Percentiles rank a stretch among this genome's conserved stretches.
phyloP scores from a whole-genome alignment of 1,140 invertebrate species.

The Bombus superbus region DNA sequence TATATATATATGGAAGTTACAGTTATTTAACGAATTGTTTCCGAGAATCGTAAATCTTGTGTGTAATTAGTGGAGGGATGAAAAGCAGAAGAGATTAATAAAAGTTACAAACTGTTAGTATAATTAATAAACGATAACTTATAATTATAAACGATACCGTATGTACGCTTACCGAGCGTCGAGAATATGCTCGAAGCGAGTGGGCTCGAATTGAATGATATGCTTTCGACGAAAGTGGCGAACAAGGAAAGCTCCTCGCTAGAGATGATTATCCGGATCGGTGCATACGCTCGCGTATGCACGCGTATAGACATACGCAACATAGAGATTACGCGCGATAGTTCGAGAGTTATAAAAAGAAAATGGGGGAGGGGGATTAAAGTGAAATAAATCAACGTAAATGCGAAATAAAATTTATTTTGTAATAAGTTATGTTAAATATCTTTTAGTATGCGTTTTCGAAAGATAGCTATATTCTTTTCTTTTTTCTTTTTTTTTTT shows the following conservation, averaged over 20 bases:
- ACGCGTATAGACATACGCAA: not conserved
- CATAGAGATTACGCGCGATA: conserved; percentile 14
- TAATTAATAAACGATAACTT: not conserved
- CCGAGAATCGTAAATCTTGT: not conserved
- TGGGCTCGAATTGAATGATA: not conserved
- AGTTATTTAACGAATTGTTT: not conserved
- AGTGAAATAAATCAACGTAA: too few relatives aligned
- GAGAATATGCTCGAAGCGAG: not conserved
- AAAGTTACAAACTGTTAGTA: not conserved
- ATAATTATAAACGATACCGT: not conserved
- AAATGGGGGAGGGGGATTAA: too few relatives aligned
- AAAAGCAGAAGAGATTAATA: not conserved
- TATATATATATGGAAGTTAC: not conserved
- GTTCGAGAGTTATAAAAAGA: not conserved
- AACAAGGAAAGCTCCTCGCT: not conserved
- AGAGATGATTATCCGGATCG: not conserved
- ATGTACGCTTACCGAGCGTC: not conserved
- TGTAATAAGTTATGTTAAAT: too few relatives aligned
- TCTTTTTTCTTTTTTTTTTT: too few relatives aligned
- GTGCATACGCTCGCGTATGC: not conserved
- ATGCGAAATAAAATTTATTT: too few relatives aligned
- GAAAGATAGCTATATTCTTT: too few relatives aligned
- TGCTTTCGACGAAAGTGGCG: not conserved
- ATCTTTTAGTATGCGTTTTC: too few relatives aligned
- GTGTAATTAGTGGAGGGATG: not conserved